Percentiles rank a stretch among this genome's conserved stretches.
phyloP scores from a whole-genome alignment of 2,888 invertebrate species.

The Pristionchus arcanus region DNA sequence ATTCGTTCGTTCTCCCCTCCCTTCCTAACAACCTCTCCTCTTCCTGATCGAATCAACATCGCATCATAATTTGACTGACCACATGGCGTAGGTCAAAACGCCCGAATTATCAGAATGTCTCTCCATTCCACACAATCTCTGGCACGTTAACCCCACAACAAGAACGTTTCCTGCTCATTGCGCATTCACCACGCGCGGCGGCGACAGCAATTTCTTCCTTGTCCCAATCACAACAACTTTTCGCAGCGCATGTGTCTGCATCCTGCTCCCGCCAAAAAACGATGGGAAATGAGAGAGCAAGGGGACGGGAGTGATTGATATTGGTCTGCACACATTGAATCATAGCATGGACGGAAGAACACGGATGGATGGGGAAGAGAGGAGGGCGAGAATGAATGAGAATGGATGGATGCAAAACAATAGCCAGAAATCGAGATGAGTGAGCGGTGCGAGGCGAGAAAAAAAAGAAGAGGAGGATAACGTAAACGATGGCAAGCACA shows the following conservation, averaged over 20 bases:
- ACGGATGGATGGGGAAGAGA: background rate
- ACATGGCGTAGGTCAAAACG: background rate
- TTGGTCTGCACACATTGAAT: constrained; percentile 43
- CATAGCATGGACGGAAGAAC: constrained; percentile 52
- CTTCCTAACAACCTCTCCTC: background rate
- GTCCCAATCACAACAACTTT: constrained; percentile 30
- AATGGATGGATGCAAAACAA: constrained; percentile 37
- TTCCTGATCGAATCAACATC: background rate
- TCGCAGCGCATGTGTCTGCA: background rate
- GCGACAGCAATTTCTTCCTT: background rate
- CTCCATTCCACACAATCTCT: background rate
- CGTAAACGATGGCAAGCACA: background rate
- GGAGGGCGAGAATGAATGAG: constrained; percentile 54
- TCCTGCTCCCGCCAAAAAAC: background rate
- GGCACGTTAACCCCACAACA: background rate
- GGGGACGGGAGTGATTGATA: constrained; percentile 2
- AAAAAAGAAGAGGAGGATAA: background rate
- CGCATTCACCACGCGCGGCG: background rate
- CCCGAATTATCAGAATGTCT: background rate
- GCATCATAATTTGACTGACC: background rate
- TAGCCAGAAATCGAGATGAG: constrained; percentile 39
- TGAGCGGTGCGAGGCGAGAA: background rate
- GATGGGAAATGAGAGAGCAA: constrained; percentile 51
- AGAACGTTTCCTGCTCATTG: background rate
- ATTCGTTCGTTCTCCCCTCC: background rate